Evolutionary conservation across 2,797 vertebrate species (phyloP).

Genomic region (Avahi laniger): DNA sequence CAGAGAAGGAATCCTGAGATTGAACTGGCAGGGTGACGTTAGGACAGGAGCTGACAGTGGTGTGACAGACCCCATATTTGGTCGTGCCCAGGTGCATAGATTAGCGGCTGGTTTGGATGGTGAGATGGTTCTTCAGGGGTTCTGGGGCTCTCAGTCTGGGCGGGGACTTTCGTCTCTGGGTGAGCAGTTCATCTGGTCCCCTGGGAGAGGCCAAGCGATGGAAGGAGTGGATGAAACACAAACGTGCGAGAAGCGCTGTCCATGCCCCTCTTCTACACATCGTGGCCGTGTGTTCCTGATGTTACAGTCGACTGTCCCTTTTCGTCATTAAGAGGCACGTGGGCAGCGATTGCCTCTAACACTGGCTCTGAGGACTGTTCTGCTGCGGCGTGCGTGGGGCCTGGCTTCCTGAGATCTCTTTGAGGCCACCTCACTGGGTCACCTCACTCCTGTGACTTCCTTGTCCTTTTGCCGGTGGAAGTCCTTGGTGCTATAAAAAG

Average conservation of each 20-base stretch:
- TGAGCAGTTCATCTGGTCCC: neutral
- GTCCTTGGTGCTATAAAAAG: neutral
- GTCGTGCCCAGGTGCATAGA: too few species aligned
- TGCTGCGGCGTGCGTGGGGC: accelerated
- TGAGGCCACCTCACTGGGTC: neutral
- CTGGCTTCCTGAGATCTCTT: neutral
- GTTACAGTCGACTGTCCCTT: too few species aligned
- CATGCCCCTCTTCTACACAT: accelerated
- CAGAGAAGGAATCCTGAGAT: too few species aligned
- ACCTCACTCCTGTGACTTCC: neutral
- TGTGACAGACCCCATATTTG: accelerated
- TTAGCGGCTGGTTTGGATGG: accelerated
- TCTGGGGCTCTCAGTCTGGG: neutral
- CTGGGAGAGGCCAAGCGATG: accelerated
- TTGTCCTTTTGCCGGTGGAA: accelerated
- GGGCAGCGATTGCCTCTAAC: accelerated
- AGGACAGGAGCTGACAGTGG: neutral
- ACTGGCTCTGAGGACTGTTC: accelerated
- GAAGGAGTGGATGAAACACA: accelerated
- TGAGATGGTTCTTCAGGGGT: neutral
- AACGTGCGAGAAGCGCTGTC: neutral
- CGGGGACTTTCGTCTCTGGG: neutral
- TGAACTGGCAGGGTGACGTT: too few species aligned
- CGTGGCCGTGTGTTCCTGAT: neutral
- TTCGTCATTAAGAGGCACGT: accelerated